These are phyloP conservation scores for Apodemus sylvaticus DNA, from an alignment of 2,113 vertebrate genomes.

Conservation along the genomic window DNA sequence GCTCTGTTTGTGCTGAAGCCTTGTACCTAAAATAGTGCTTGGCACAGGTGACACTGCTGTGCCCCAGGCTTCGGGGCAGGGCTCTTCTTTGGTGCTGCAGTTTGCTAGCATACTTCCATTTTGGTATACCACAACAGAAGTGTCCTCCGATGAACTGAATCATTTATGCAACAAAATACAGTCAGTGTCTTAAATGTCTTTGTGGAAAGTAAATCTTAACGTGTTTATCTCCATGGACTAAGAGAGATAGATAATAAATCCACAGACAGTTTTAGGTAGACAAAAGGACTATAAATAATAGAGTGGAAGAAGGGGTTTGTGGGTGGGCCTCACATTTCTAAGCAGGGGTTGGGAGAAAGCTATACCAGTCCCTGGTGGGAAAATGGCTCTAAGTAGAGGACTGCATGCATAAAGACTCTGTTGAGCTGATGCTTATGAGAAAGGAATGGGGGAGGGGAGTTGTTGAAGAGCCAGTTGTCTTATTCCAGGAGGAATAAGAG, in stretches of 20 bases:
- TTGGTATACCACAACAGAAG: not conserved
- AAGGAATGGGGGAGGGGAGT: not conserved
- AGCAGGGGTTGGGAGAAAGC: not conserved
- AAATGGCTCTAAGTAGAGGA: not conserved
- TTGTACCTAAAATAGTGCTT: not conserved
- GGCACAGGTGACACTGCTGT: not conserved
- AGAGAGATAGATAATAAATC: not conserved
- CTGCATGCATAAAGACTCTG: accelerated
- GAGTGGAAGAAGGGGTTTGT: not conserved
- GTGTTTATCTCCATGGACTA: not conserved
- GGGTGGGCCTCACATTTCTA: not conserved
- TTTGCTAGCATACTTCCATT: not conserved
- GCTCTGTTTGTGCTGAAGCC: not conserved
- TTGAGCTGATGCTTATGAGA: not conserved
- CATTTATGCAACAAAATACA: not conserved
- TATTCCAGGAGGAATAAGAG: not conserved
- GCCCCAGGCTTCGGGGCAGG: not conserved
- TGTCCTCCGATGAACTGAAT: not conserved
- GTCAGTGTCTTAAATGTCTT: not conserved
- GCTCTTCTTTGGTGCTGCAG: not conserved
- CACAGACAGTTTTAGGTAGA: not conserved
- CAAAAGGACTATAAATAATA: not conserved
- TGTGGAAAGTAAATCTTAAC: not conserved
- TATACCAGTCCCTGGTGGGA: not conserved
- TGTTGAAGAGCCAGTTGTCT: not conserved